Evolutionary conservation across 2,797 vertebrate genomes (phyloP), one percentile per base, ranked within the genome.

Genomic region (Karalla daura): DNA sequence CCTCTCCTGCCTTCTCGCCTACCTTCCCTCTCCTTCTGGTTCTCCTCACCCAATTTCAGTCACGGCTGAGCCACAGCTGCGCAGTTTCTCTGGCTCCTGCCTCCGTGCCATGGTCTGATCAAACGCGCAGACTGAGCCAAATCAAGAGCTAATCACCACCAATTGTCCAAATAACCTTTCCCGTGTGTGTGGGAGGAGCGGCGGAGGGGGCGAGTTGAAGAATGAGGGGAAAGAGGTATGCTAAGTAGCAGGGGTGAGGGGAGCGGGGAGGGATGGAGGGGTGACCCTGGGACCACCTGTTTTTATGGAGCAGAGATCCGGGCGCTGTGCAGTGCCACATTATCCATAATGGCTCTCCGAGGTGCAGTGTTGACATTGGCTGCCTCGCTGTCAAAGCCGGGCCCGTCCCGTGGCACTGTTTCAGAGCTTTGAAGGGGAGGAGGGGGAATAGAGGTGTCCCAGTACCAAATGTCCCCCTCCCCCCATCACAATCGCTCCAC

Each of bases 91-190:
- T 52, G 70, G 76, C 58, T 66, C 62, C 67, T 18, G 23, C 73
- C 77, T 73, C 49, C 36, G 7, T 52, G 63, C 70, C 72, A 71
- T 50, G 27, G 70, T 53, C 70, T 77, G 81, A 88, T 92, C 91
- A 86, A 81, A 89, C 35, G 36, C 55, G 85, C 49, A 59, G 65
- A 73, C 67, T 21, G 61, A 81, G 85, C 82, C 83, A 86, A 91
- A 91, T 90, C 85, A 87, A 90, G 78, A 85, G 86, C 85, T 90
- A 88, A 90, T 90, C 87, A 84, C 87, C 80, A 53, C 77, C 88
- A 84, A 91, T 91, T 89, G 88, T 87, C 85, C 84, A 84, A 88
- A 90, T 89, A 91, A 88, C 80, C 87, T 88, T 81, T 89, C 75
- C 82, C 66, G 58, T 85, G 81, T 88, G 81, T 86, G 79, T 74